A percentile compares a stretch with the other conserved stretches of the same genome.
Conservation (phyloP, 2,888 invertebrate genomes). For the Ethmia dodecea region DNA sequence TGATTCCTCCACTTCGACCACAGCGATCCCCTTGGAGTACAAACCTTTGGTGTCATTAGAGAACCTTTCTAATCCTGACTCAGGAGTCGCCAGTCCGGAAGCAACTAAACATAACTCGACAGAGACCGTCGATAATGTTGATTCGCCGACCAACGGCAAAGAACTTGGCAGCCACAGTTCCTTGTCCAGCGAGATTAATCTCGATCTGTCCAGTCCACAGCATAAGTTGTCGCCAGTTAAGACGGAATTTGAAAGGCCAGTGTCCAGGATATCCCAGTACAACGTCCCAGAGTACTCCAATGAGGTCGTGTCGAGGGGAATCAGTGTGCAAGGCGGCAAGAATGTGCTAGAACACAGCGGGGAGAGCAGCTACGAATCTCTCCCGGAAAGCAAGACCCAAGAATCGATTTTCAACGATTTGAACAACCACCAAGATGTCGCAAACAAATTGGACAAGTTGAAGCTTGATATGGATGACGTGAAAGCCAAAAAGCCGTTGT, state of each 20-base stretch:
- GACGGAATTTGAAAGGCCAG: conserved; percentile 54
- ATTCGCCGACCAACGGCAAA: conserved; percentile 62
- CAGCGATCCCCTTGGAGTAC: conserved; percentile 53
- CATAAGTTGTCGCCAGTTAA: conserved; percentile 53
- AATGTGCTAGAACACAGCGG: conserved; percentile 56
- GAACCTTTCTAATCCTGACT: conserved; percentile 68
- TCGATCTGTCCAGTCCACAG: conserved; percentile 74
- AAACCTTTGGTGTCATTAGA: conserved; percentile 59
- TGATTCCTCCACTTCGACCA: conserved; percentile 52
- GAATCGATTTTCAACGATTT: conserved; percentile 34
- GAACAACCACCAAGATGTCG: conserved; percentile 38
- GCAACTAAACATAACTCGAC: conserved; percentile 76
- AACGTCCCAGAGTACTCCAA: conserved; percentile 61
- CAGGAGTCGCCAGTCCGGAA: conserved; percentile 76
- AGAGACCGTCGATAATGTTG: conserved; percentile 68
- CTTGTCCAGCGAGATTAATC: conserved; percentile 75
- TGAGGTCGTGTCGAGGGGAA: conserved; percentile 59
- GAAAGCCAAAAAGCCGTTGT: conserved; percentile 29
- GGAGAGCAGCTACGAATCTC: conserved; percentile 53
- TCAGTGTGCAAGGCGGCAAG: conserved; percentile 55
- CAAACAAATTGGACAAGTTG: conserved; percentile 46
- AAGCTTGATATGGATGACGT: conserved; percentile 48
- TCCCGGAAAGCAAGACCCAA: conserved; percentile 39
- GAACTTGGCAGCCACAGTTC: conserved; percentile 66
- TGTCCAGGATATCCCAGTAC: conserved; percentile 48